Percentiles rank a stretch among this genome's conserved stretches.
These are phyloP conservation scores for Heliconius cydno DNA, from an alignment of 2,888 invertebrate genomes.

Conservation along the genomic window DNA sequence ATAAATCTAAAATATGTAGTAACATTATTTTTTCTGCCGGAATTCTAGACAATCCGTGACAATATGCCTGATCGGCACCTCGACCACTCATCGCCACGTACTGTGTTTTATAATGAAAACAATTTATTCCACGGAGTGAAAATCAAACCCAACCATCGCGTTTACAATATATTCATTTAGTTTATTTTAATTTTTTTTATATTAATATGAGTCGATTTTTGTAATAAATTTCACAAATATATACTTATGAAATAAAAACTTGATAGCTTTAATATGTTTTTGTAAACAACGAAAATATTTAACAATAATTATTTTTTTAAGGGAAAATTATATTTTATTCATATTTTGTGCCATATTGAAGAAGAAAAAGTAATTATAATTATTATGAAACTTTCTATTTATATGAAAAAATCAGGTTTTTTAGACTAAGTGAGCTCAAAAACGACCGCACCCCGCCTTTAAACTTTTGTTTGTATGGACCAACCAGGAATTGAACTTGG, in stretches of 20 bases:
- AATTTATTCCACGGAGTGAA: background rate
- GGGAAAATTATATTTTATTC: conserved; percentile 13
- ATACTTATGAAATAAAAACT: conserved; percentile 10
- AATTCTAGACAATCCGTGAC: too few species aligned
- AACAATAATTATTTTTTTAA: conserved; percentile 26
- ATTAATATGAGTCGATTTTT: background rate
- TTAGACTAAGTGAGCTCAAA: conserved; percentile 14
- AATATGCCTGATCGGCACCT: too few species aligned
- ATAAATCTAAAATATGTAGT: background rate
- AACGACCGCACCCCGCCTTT: conserved; percentile 24
- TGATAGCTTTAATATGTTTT: conserved; percentile 28
- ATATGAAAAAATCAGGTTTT: background rate
- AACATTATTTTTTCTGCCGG: background rate
- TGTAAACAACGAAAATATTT: conserved; percentile 24
- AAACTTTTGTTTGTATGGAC: conserved; percentile 1
- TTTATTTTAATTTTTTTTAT: background rate
- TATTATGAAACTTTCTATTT: background rate
- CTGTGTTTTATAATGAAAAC: background rate
- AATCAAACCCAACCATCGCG: too few species aligned
- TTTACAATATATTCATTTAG: too few species aligned
- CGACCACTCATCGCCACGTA: too few species aligned
- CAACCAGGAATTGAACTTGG: conserved; percentile 5
- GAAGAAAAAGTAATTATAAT: background rate
- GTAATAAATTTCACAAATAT: conserved; percentile 9
- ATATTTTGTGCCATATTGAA: conserved; percentile 36